These are phyloP conservation scores for Hipposideros armiger DNA, from an alignment of 2,113 vertebrate species.

Conservation along the genomic window DNA sequence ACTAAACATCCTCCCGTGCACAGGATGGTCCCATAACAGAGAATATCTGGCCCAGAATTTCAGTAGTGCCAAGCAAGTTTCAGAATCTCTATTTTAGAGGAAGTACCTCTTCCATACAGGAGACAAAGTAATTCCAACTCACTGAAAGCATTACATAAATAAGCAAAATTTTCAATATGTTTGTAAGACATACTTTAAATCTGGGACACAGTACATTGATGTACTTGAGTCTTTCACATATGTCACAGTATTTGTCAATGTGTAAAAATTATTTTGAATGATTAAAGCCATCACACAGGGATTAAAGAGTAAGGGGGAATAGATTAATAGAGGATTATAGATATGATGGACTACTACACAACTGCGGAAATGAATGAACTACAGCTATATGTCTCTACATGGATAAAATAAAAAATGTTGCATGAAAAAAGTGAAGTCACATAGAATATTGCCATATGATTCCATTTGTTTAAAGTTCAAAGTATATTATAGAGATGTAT, in stretches of 20 bases:
- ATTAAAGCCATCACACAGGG: neutral
- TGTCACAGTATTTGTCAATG: neutral
- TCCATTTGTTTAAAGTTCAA: neutral
- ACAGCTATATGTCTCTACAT: neutral
- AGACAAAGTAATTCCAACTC: neutral
- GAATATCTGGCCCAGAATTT: no score
- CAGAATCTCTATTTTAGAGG: neutral
- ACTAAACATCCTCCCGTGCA: neutral
- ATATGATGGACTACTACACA: neutral
- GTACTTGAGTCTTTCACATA: neutral
- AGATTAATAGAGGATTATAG: neutral
- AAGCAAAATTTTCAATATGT: neutral
- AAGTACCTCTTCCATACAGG: neutral
- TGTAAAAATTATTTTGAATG: neutral
- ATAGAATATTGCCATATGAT: neutral
- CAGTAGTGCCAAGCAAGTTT: neutral
- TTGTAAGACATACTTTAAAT: slow-evolving; percentile 5
- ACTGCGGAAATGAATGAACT: neutral
- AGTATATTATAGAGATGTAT: neutral
- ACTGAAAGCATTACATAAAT: neutral
- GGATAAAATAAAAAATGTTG: neutral
- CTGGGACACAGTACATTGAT: neutral
- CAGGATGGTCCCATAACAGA: neutral
- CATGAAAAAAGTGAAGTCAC: neutral
- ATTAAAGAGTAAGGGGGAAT: neutral